phyloP scores from a whole-genome alignment of 53 echinoderm and acorn worm species.

The Temnopleurus reevesii region DNA sequence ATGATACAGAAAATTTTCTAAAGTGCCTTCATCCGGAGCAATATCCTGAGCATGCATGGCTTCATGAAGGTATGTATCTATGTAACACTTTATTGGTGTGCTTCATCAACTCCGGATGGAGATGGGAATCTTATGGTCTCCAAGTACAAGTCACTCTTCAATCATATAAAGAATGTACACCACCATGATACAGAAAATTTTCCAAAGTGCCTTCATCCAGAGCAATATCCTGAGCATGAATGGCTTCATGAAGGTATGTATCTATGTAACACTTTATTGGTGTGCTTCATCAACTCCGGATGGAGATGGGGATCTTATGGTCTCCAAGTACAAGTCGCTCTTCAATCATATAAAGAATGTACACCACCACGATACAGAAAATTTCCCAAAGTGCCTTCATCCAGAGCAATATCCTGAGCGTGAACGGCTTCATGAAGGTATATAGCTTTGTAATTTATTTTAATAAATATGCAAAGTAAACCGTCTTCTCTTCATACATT shows the following conservation, averaged over 20 bases:
- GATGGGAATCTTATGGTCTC: conserved; percentile 62
- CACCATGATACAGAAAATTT: background rate
- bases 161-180: conserved; percentile 65
- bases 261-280: no score
- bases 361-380: conserved; percentile 39
- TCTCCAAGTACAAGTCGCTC: conserved; percentile 62
- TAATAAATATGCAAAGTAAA: background rate
- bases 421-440: conserved; percentile 30
- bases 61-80: no score
- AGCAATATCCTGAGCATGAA: background rate
- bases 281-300: conserved; percentile 65
- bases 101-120: conserved; percentile 64
- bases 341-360: conserved; percentile 59
- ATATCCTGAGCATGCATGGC: background rate
- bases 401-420: background rate
- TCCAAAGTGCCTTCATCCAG: background rate
- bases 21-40: background rate
- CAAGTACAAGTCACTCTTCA: conserved; percentile 60
- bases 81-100: conserved; percentile 74
- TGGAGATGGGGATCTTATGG: conserved; percentile 65
- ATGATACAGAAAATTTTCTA: background rate
- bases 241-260: conserved; percentile 7
- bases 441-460: no score
- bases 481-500: no score
- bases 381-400: conserved; percentile 53